These are phyloP conservation scores for Lemur catta DNA, from an alignment of 2,797 vertebrate species.

Conservation along the genomic window DNA sequence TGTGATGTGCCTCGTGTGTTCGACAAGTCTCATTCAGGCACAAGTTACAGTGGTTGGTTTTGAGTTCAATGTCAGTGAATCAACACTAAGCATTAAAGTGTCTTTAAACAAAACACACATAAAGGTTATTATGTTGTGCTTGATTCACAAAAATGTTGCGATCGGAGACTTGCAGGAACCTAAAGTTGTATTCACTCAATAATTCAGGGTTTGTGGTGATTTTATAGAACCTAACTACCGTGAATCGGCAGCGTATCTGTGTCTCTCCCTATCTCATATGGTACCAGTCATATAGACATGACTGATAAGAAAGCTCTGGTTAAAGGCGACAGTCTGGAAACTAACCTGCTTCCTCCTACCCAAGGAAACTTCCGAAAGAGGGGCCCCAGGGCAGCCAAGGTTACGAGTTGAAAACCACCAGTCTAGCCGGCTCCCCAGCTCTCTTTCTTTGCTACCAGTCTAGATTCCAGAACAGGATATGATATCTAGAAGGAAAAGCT, in stretches of 20 bases:
- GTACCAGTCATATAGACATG: not conserved
- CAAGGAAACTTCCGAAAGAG: not conserved
- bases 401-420: not conserved
- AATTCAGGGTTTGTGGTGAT: not conserved
- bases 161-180: not conserved
- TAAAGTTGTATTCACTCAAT: not conserved
- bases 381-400: not conserved
- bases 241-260: not conserved
- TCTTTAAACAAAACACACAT: not conserved
- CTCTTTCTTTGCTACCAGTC: not conserved
- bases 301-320: not conserved
- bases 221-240: too few relatives aligned
- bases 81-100: not conserved
- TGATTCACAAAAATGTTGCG: not conserved
- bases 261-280: not conserved
- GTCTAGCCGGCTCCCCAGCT: not conserved
- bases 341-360: not conserved
- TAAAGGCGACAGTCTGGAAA: not conserved
- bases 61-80: not conserved
- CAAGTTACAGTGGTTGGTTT: not conserved
- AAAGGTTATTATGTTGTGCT: not conserved
- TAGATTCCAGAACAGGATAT: not conserved
- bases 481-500: not conserved
- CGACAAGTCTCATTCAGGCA: rapidly evolving
- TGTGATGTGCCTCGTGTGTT: not conserved